phyloP scores from a whole-genome alignment of 1,140 invertebrate genomes.

The Aphelinus atriplicis region DNA sequence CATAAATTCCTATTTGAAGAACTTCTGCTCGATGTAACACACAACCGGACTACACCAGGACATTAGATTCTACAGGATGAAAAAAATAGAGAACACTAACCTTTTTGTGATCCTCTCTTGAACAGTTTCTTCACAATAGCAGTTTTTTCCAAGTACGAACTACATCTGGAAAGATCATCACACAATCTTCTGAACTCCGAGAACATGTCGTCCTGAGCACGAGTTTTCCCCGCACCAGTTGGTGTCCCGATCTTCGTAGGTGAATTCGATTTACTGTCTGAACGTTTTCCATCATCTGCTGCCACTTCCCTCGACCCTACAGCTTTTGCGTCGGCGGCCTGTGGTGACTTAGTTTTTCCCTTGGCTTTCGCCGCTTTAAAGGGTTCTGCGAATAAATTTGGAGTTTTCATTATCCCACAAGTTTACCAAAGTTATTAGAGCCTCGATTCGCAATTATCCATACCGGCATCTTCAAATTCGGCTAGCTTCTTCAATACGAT shows the following conservation, averaged over 20 bases:
- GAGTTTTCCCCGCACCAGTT: neutral
- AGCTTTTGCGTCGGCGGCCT: neutral
- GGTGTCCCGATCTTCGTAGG: slow-evolving; percentile 23
- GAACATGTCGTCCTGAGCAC: slow-evolving; percentile 75
- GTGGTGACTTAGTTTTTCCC: slow-evolving; percentile 2
- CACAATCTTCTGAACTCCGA: slow-evolving; percentile 82
- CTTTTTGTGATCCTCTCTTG: slow-evolving; percentile 71
- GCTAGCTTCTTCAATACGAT: slow-evolving; percentile 71
- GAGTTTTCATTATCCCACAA: neutral
- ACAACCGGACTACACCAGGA: too few species aligned
- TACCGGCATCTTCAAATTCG: slow-evolving; percentile 68
- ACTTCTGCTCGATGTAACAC: too few species aligned
- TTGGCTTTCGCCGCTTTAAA: slow-evolving; percentile 45
- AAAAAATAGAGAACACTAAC: slow-evolving; percentile 54
- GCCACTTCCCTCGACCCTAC: neutral
- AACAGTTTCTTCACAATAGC: slow-evolving; percentile 78
- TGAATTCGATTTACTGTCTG: slow-evolving; percentile 17
- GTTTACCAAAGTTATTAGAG: too few species aligned
- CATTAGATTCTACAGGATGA: too few species aligned
- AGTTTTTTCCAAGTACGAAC: slow-evolving; percentile 86
- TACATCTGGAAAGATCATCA: slow-evolving; percentile 77
- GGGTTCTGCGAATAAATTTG: slow-evolving; percentile 40
- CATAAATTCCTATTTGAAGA: too few species aligned
- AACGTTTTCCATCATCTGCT: neutral
- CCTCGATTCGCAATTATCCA: neutral